These are phyloP conservation scores for Melanitta fusca DNA, from an alignment of 2,797 vertebrate genomes.

Conservation along the genomic window DNA sequence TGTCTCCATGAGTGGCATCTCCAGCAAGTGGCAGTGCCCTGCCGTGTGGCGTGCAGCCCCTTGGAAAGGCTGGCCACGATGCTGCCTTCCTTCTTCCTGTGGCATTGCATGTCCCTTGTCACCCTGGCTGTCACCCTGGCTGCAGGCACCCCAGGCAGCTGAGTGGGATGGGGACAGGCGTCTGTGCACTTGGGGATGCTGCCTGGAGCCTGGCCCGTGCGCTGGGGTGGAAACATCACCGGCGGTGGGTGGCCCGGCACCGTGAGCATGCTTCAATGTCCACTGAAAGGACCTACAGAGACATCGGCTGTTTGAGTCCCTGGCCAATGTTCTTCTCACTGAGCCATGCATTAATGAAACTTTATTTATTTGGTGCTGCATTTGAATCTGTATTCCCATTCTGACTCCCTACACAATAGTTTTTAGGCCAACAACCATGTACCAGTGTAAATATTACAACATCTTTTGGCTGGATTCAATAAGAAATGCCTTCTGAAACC, in stretches of 20 bases:
- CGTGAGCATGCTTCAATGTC: background rate
- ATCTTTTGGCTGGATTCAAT: background rate
- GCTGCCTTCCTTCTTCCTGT: too few relatives aligned
- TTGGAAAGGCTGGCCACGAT: rapidly evolving
- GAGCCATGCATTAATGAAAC: background rate
- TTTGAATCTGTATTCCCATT: background rate
- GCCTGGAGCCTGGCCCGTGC: background rate
- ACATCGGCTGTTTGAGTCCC: background rate
- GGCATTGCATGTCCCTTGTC: background rate
- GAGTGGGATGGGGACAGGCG: background rate
- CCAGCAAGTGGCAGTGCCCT: background rate
- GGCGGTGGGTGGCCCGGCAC: rapidly evolving
- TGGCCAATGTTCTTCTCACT: background rate
- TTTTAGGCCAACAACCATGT: background rate
- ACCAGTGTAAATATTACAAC: background rate
- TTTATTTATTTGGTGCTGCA: background rate
- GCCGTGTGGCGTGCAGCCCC: too few relatives aligned
- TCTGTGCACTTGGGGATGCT: background rate
- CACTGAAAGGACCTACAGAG: background rate
- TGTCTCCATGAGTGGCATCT: background rate
- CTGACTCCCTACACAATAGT: background rate
- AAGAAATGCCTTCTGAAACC: background rate
- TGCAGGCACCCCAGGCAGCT: background rate
- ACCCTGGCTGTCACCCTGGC: rapidly evolving
- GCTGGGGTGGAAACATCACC: background rate